These are phyloP conservation scores for Pyrgus malvae DNA, from an alignment of 2,888 invertebrate species.

Conservation along the genomic window DNA sequence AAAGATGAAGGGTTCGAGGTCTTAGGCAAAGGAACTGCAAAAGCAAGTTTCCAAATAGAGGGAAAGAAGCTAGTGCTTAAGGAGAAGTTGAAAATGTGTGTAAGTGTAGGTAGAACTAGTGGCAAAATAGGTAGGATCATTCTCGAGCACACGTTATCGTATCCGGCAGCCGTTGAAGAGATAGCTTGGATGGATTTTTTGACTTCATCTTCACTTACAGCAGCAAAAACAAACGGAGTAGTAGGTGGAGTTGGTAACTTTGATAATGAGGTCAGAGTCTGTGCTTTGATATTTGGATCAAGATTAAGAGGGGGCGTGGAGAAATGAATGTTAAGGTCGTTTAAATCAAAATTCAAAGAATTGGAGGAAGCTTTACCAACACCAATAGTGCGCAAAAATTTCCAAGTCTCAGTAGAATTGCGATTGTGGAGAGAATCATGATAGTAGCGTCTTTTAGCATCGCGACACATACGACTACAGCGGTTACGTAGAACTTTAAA, in stretches of 20 bases:
- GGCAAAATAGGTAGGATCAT: slow-evolving; percentile 18
- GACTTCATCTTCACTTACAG: neutral
- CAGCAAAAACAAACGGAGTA: neutral
- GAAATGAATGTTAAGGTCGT: neutral
- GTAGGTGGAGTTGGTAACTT: neutral
- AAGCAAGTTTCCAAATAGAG: neutral
- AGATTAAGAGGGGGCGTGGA: neutral
- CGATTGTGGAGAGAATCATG: slow-evolving; percentile 8
- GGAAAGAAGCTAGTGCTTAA: neutral
- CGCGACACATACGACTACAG: slow-evolving; percentile 4
- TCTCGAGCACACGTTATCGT: neutral
- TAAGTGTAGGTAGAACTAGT: slow-evolving; percentile 2
- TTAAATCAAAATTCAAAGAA: neutral
- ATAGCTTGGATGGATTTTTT: neutral
- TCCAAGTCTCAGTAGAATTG: neutral
- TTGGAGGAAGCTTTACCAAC: neutral
- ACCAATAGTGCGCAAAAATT: neutral
- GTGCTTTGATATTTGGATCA: neutral
- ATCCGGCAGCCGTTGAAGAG: neutral
- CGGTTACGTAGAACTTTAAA: slow-evolving; percentile 3
- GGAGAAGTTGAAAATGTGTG: slow-evolving; percentile 4
- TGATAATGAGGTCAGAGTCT: neutral
- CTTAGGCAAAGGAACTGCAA: slow-evolving; percentile 10
- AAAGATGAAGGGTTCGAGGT: neutral
- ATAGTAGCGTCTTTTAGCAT: slow-evolving; percentile 2